A percentile compares a stretch with the other conserved stretches of the same genome.
Evolutionary conservation across 2,888 invertebrate genomes (phyloP).

Genomic region (Melieria omissa): DNA sequence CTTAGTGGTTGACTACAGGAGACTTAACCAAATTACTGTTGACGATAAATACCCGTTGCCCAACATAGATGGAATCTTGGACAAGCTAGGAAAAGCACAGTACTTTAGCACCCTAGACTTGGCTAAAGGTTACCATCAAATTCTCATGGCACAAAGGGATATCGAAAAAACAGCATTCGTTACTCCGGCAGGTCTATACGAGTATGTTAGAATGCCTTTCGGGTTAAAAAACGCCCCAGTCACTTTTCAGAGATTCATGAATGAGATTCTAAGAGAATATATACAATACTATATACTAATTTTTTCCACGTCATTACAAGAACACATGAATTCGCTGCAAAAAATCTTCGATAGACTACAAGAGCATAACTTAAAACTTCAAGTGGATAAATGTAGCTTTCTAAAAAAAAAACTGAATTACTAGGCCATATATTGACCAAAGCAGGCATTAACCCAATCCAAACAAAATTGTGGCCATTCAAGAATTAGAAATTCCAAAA

Average conservation of each 20-base stretch:
- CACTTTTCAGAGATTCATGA: slow-evolving; percentile 4
- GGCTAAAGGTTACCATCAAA: slow-evolving; percentile 21
- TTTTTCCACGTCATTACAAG: slow-evolving; percentile 3
- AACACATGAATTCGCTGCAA: slow-evolving; percentile 5
- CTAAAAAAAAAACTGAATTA: slow-evolving; percentile 18
- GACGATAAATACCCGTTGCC: slow-evolving; percentile 22
- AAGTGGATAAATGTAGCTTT: background rate
- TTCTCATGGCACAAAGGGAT: background rate
- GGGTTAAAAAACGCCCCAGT: slow-evolving; percentile 14
- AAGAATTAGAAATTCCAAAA: slow-evolving; percentile 8
- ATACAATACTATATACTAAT: background rate
- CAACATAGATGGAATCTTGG: slow-evolving; percentile 15
- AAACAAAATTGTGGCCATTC: slow-evolving; percentile 14
- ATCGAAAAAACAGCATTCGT: slow-evolving; percentile 10
- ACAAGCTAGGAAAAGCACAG: slow-evolving; percentile 1
- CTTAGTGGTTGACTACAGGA: slow-evolving; percentile 19
- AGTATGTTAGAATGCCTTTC: slow-evolving; percentile 12
- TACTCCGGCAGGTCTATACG: slow-evolving; percentile 8
- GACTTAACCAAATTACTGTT: slow-evolving; percentile 20
- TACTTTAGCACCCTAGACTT: slow-evolving; percentile 23
- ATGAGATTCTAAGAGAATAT: background rate
- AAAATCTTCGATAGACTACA: background rate
- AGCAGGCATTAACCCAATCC: slow-evolving; percentile 24
- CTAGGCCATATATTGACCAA: slow-evolving; percentile 11
- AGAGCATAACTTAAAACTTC: slow-evolving; percentile 14